These are phyloP conservation scores for Philereme transversata DNA, from an alignment of 2,888 invertebrate genomes.

Conservation along the genomic window DNA sequence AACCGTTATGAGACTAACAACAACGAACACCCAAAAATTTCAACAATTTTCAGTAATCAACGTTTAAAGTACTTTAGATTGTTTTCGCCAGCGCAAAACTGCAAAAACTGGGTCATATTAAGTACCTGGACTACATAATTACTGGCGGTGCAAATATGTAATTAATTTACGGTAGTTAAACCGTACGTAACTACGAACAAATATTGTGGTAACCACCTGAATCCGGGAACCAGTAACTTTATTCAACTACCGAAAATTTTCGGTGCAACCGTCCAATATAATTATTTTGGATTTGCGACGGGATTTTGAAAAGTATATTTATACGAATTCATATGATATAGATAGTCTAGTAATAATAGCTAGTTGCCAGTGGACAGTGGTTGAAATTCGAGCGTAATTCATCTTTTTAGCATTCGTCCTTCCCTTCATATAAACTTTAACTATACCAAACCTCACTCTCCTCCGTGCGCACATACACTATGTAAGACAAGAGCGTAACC, in stretches of 20 bases:
- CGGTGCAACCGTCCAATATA: conserved; percentile 46
- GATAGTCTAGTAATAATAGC: too few relatives aligned
- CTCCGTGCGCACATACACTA: too few relatives aligned
- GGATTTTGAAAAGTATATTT: too few relatives aligned
- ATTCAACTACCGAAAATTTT: conserved; percentile 49
- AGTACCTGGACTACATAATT: conserved; percentile 63
- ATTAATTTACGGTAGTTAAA: conserved; percentile 66
- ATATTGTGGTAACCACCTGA: conserved; percentile 44
- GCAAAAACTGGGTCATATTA: conserved; percentile 65
- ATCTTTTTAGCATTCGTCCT: too few relatives aligned
- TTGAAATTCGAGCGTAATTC: too few relatives aligned
- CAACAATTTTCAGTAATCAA: conserved; percentile 47
- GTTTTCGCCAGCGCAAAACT: conserved; percentile 48
- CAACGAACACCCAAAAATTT: too few relatives aligned
- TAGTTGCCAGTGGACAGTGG: too few relatives aligned
- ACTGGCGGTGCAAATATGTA: conserved; percentile 61
- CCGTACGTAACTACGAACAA: conserved; percentile 52
- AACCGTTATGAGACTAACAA: too few relatives aligned
- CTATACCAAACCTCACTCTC: too few relatives aligned
- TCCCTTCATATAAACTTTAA: too few relatives aligned
- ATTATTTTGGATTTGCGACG: neutral
- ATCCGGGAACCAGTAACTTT: conserved; percentile 45
- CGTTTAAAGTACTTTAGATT: conserved; percentile 42
- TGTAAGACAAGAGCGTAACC: too few relatives aligned
- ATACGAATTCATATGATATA: too few relatives aligned